Conservation (phyloP, 1,140 invertebrate genomes). For the Cataglyphis hispanica region DNA sequence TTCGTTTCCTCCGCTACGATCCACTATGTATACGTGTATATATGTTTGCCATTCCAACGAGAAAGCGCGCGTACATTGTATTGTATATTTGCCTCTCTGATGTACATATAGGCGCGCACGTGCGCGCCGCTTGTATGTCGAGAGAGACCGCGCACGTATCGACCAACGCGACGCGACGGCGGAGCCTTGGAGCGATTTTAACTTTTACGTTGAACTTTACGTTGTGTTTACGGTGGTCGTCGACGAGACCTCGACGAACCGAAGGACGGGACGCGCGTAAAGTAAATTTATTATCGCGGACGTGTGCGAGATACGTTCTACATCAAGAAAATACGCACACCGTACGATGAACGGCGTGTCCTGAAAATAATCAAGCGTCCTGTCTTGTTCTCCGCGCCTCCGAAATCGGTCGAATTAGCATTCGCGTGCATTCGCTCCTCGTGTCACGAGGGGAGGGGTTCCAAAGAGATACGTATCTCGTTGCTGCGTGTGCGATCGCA, state of each 20-base stretch:
- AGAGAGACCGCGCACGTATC: conserved; percentile 14
- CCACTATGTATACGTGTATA: not conserved
- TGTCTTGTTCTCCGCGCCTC: not conserved
- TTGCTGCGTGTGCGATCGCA: conserved; percentile 29
- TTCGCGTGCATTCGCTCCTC: not conserved
- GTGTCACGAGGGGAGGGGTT: not conserved
- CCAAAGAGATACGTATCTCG: conserved; percentile 37
- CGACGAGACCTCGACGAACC: conserved; percentile 9
- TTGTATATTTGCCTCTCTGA: conserved; percentile 33
- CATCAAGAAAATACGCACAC: not conserved
- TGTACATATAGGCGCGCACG: conserved; percentile 37
- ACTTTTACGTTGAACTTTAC: conserved; percentile 57
- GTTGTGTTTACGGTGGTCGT: conserved; percentile 31
- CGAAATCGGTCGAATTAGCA: conserved; percentile 13
- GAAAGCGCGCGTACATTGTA: conserved; percentile 56
- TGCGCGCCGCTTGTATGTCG: not conserved
- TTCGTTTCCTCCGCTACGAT: conserved; percentile 71
- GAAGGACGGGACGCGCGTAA: not conserved
- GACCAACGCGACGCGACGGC: conserved; percentile 55
- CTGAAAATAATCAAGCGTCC: not conserved
- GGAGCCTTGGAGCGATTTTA: conserved; percentile 72
- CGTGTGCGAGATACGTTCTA: not conserved
- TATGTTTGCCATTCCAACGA: conserved; percentile 68
- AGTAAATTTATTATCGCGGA: conserved; percentile 27
- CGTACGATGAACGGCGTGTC: not conserved